Evolutionary conservation across 2,797 vertebrate species (phyloP), one percentile per base, ranked within the genome.

Genomic region (Crossoptilon crossoptilon): DNA sequence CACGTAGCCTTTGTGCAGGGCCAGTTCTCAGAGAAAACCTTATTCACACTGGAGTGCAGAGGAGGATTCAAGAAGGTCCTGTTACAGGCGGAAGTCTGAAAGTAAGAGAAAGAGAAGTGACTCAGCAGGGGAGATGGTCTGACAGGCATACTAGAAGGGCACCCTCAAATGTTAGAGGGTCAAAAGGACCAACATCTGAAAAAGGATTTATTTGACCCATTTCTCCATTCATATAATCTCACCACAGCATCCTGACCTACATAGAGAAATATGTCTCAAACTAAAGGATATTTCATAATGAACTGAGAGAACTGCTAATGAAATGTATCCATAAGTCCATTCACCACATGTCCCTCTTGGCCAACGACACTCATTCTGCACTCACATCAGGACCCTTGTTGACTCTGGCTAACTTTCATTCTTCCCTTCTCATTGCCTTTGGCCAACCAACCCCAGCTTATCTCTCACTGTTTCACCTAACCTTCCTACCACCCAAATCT

Each of bases 51-150:
- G 63, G 13, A 7, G 26, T 15, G 67, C 46, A 69, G 88, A 93
- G 78, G 46, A 70, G 72, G 56, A 51, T 64, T 86, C 39, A 56
- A 76, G 62, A 39, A 72, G 37, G 27, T 49, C 17, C 4, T 1
- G 1, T 86, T 97, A 97, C 73, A 93, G 84, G 33, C 69, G 78
- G 21, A 94, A 74, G 75, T 97, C 97, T 98, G 96, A 53, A 97
- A 97, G 43, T 2, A 41, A 95, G 70, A 95, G 9, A 22, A 29
- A 77, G 27, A 78, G 84, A 88, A 84, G 27, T 4, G 56, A 19
- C 29, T 94, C 33, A 29, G 37, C 12, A 33, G 66, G 19, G 18
- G 26, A 56, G 31, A 37, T 3, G 18, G 21, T 29, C n/a, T 33
- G 27, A 15, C 63, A 67, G 35, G 17, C 26, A 11, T 12, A 24